Evolutionary conservation across 2,888 invertebrate genomes (phyloP).

Genomic region (Xestia ashworthii): DNA sequence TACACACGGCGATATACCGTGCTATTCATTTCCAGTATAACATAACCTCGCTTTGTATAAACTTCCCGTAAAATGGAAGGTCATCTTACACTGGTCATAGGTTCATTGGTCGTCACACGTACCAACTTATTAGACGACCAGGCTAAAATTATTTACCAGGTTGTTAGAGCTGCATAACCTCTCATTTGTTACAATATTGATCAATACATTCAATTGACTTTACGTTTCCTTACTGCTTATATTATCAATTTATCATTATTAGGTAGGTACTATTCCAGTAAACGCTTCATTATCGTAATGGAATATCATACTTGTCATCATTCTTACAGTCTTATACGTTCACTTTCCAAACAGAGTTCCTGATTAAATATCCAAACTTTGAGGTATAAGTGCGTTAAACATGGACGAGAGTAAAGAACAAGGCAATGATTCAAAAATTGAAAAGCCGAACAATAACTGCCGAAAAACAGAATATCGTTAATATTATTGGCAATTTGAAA

Average conservation of each 20-base stretch:
- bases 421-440: slow-evolving; percentile 8
- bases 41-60: neutral
- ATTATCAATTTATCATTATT: neutral
- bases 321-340: neutral
- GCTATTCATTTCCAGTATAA: neutral
- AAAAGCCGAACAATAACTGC: neutral
- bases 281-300: slow-evolving; percentile 27
- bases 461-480: slow-evolving; percentile 8
- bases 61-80: neutral
- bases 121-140: neutral
- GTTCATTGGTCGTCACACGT: neutral
- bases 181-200: neutral
- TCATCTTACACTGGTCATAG: neutral
- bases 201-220: slow-evolving; percentile 6
- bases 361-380: neutral
- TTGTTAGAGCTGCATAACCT: neutral
- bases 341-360: neutral
- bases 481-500: slow-evolving; percentile 34
- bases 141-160: neutral
- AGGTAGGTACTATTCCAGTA: neutral
- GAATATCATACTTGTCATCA: neutral
- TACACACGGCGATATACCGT: neutral
- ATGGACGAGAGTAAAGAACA: slow-evolving; percentile 16
- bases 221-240: slow-evolving; percentile 5
- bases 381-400: neutral